Conservation (phyloP, 37 sponge, comb jelly and placozoan species). For the Hormiphora californensis region DNA sequence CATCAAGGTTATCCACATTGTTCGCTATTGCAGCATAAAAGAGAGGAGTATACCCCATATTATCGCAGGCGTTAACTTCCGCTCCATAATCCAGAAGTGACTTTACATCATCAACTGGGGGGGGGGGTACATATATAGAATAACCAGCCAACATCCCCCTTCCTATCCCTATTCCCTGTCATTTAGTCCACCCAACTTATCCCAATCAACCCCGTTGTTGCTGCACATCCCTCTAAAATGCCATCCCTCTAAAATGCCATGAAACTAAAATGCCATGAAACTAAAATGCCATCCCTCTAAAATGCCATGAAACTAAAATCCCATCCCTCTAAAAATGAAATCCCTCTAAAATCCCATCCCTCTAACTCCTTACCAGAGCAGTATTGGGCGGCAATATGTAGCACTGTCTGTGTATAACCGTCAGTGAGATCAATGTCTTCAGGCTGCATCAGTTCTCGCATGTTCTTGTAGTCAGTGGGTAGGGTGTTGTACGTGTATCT, state of each 20-base stretch:
- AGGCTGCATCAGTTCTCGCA: background rate
- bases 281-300: too few relatives aligned
- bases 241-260: too few relatives aligned
- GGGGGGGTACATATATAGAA: background rate
- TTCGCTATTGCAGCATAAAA: background rate
- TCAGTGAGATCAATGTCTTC: background rate
- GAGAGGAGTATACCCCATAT: background rate
- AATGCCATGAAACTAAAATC: too few relatives aligned
- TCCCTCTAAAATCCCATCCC: too few relatives aligned
- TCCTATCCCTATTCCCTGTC: too few relatives aligned
- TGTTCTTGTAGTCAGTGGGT: background rate
- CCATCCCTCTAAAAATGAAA: too few relatives aligned
- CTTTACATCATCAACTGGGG: background rate
- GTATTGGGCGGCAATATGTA: background rate
- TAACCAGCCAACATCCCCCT: too few relatives aligned
- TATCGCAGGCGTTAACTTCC: background rate
- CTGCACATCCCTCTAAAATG: too few relatives aligned
- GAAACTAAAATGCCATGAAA: too few relatives aligned
- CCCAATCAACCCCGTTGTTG: too few relatives aligned
- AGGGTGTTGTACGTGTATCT: background rate
- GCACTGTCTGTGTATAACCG: background rate
- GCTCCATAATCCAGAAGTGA: background rate
- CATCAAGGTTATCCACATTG: background rate
- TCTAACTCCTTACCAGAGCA: background rate
- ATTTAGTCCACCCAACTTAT: too few relatives aligned